These are phyloP conservation scores for Chrysolina americana DNA, from an alignment of 2,888 invertebrate genomes.

Conservation along the genomic window DNA sequence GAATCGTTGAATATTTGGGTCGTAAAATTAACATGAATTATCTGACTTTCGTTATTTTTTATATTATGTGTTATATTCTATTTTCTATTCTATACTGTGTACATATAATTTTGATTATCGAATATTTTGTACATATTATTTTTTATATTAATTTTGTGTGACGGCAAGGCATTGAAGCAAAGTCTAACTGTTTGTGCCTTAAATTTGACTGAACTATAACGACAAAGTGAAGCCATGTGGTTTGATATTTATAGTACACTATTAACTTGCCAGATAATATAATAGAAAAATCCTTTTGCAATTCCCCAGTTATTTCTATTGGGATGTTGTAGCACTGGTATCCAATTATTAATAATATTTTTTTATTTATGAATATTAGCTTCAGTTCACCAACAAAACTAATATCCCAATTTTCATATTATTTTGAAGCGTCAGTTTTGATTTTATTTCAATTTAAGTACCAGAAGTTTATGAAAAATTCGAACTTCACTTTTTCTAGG, in stretches of 20 bases:
- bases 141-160: slow-evolving; percentile 21
- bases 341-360: neutral
- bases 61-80: slow-evolving; percentile 21
- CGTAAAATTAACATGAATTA: slow-evolving; percentile 18
- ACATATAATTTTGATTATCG: slow-evolving; percentile 21
- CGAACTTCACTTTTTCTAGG: too few species aligned
- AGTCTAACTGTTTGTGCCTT: slow-evolving; percentile 32
- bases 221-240: slow-evolving; percentile 26
- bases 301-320: slow-evolving; percentile 13
- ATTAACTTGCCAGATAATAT: slow-evolving; percentile 31
- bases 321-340: slow-evolving; percentile 20
- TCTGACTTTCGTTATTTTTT: slow-evolving; percentile 18
- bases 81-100: slow-evolving; percentile 21
- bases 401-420: too few species aligned
- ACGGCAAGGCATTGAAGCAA: slow-evolving; percentile 27
- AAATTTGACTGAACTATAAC: slow-evolving; percentile 31
- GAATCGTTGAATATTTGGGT: neutral
- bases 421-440: too few species aligned
- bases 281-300: slow-evolving; percentile 19
- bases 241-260: slow-evolving; percentile 27
- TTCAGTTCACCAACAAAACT: neutral
- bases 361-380: neutral
- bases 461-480: too few species aligned
- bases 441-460: too few species aligned
- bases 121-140: slow-evolving; percentile 24